phyloP scores from a whole-genome alignment of 2,888 invertebrate genomes.

The Caenorhabditis sp. region DNA sequence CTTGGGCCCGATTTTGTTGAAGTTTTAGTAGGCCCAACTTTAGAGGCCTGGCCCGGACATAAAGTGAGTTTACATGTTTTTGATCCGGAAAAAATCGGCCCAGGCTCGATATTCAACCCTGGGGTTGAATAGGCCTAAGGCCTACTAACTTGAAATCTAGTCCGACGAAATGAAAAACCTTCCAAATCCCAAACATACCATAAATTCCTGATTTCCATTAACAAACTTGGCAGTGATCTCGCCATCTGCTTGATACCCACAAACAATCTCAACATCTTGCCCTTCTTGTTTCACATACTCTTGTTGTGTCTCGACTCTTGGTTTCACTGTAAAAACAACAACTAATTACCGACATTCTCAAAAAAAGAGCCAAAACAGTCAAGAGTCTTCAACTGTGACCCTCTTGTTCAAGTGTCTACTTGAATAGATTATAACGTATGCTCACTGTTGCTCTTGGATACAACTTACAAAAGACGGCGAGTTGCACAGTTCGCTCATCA shows the following conservation, averaged over 20 bases:
- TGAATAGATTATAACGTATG: slow-evolving; percentile 5
- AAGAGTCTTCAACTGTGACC: neutral
- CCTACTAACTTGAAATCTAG: no score
- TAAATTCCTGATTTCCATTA: slow-evolving; percentile 43
- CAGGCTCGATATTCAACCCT: no score
- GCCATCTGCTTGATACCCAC: slow-evolving; percentile 50
- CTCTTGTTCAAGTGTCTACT: neutral
- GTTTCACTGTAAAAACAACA: slow-evolving; percentile 46
- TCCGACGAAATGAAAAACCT: no score
- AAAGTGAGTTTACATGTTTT: no score
- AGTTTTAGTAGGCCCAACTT: no score
- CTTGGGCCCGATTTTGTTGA: no score
- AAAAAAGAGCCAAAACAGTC: neutral
- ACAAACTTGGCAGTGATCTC: slow-evolving; percentile 46
- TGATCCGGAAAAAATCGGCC: no score
- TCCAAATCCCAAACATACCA: slow-evolving; percentile 16
- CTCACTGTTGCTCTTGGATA: neutral
- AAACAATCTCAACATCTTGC: slow-evolving; percentile 46
- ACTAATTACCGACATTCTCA: neutral
- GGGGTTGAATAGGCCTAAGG: no score
- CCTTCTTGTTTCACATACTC: slow-evolving; percentile 45
- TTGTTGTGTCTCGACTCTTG: slow-evolving; percentile 43
- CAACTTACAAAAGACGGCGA: slow-evolving; percentile 49
- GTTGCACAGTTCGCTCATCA: slow-evolving; percentile 25
- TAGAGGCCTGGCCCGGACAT: no score